phyloP scores from a whole-genome alignment of 2,797 vertebrate species.

The Leptatherina wallacei region DNA sequence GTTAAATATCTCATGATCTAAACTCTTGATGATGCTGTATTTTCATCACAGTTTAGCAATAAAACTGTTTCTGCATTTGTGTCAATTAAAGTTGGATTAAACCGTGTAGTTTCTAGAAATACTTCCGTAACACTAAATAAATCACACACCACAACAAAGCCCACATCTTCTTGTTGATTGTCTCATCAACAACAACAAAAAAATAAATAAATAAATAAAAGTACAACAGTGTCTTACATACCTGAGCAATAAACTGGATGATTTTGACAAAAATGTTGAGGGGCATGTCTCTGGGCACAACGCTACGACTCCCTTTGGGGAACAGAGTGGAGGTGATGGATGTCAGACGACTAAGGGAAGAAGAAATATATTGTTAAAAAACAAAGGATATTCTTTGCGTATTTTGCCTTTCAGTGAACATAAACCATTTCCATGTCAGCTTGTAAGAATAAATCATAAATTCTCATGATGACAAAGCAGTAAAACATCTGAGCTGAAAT shows the following conservation, averaged over 20 bases:
- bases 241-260: slow-evolving; percentile 99
- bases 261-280: slow-evolving; percentile 99
- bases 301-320: slow-evolving; percentile 97
- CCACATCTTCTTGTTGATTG: too few relatives aligned
- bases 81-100: background rate
- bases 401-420: background rate
- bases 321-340: slow-evolving; percentile 98
- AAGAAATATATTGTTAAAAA: background rate
- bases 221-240: slow-evolving; percentile 52
- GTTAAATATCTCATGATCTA: background rate
- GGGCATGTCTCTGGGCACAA: slow-evolving; percentile 98
- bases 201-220: too few relatives aligned
- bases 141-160: background rate
- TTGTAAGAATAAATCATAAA: background rate
- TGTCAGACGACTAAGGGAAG: slow-evolving; percentile 89
- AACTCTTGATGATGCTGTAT: background rate
- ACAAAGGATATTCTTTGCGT: background rate
- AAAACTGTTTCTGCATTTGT: background rate
- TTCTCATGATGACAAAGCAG: background rate
- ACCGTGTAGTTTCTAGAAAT: too few relatives aligned
- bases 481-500: background rate
- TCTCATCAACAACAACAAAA: background rate
- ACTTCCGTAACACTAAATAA: background rate
- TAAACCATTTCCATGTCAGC: background rate
- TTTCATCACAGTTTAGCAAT: background rate